These are phyloP conservation scores for Entosphenus tridentatus DNA, from an alignment of 2,113 vertebrate genomes.

Conservation along the genomic window DNA sequence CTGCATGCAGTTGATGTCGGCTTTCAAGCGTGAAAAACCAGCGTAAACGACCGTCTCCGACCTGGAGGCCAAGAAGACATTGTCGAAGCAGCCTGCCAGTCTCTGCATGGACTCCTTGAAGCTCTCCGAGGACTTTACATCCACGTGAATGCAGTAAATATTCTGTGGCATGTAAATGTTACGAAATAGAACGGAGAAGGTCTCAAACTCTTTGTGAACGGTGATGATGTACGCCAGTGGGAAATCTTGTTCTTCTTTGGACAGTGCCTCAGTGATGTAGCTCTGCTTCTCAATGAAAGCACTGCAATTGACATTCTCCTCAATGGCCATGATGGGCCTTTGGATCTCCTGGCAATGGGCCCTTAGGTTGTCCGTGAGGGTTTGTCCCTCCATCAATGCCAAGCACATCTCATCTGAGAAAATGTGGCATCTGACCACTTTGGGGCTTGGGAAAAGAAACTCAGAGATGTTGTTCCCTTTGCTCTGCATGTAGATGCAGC, in stretches of 20 bases:
- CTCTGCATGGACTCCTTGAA: constrained; percentile 14
- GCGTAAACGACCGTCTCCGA: constrained; percentile 17
- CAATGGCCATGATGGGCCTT: too few relatives aligned
- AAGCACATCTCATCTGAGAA: too few relatives aligned
- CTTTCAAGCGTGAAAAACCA: constrained; percentile 17
- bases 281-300: constrained; percentile 12
- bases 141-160: constrained; percentile 25
- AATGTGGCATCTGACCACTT: too few relatives aligned
- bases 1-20: constrained; percentile 18
- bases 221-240: constrained; percentile 21
- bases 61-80: constrained; percentile 18
- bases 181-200: constrained; percentile 21
- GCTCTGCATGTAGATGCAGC: too few relatives aligned
- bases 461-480: too few relatives aligned
- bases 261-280: constrained; percentile 20
- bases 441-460: too few relatives aligned
- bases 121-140: constrained; percentile 13
- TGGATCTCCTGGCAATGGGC: too few relatives aligned
- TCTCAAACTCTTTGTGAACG: constrained; percentile 23
- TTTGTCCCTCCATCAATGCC: too few relatives aligned
- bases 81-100: constrained; percentile 20
- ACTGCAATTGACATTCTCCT: constrained; percentile 10
- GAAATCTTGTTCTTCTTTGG: constrained; percentile 18
- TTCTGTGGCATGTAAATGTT: constrained; percentile 26
- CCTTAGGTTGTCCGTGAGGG: too few relatives aligned